Conservation (phyloP, 2,888 invertebrate genomes). For the Mechanitis mazaeus region DNA sequence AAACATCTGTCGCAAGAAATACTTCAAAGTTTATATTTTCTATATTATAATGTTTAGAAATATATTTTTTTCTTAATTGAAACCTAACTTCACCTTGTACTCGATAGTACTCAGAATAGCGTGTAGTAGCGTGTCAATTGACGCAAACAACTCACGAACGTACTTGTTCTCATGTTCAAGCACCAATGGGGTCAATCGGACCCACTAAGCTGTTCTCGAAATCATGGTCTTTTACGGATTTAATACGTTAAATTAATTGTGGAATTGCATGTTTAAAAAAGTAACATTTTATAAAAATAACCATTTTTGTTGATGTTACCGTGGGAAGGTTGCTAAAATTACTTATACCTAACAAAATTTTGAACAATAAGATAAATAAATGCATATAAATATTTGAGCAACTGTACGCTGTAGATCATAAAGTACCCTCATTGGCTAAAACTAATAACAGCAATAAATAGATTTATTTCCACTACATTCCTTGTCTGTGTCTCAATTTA, state of each 20-base stretch:
- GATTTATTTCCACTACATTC: constrained; percentile 32
- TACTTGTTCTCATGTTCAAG: constrained; percentile 56
- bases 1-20: constrained; percentile 14
- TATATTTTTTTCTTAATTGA: constrained; percentile 48
- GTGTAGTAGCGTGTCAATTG: constrained; percentile 55
- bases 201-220: constrained; percentile 26
- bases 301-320: neutral
- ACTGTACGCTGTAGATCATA: constrained; percentile 7
- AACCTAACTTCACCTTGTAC: constrained; percentile 63
- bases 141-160: constrained; percentile 53
- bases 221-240: constrained; percentile 8
- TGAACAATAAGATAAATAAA: too few species aligned
- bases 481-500: constrained; percentile 33
- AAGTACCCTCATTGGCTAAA: constrained; percentile 24
- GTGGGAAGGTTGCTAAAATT: constrained; percentile 6
- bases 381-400: too few species aligned
- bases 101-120: constrained; percentile 56
- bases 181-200: constrained; percentile 46
- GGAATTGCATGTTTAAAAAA: constrained; percentile 7
- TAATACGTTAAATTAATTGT: constrained; percentile 7
- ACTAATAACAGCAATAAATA: constrained; percentile 29
- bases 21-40: constrained; percentile 18
- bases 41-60: constrained; percentile 20
- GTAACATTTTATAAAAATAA: neutral
- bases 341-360: neutral